phyloP scores from a whole-genome alignment of 2,113 vertebrate species.

The Chlorocebus sabaeus region DNA sequence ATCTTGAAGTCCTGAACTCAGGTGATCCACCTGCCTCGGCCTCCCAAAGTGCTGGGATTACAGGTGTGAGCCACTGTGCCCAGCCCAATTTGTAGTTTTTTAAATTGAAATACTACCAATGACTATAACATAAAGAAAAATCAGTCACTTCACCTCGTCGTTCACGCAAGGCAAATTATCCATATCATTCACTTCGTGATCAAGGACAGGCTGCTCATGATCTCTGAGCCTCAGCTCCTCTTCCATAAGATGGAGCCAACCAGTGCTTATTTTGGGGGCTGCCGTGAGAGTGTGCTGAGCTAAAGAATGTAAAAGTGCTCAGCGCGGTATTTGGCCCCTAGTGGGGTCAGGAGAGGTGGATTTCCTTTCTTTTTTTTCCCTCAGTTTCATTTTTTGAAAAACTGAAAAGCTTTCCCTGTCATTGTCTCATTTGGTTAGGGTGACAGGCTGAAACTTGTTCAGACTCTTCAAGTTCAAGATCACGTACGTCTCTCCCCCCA shows the following conservation, averaged over 20 bases:
- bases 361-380: not conserved
- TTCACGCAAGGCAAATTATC: not conserved
- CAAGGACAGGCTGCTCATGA: not conserved
- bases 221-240: not conserved
- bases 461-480: not conserved
- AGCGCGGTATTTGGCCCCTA: fast-evolving
- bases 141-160: not conserved
- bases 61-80: no score
- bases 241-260: not conserved
- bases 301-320: not conserved
- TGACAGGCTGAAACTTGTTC: not conserved
- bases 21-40: no score
- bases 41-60: no score
- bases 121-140: not conserved
- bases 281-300: not conserved
- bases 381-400: not conserved
- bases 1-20: no score
- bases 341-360: not conserved
- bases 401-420: not conserved
- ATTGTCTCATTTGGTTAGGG: not conserved
- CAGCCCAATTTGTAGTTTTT: not conserved
- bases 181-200: not conserved
- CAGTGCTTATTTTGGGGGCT: not conserved
- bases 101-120: not conserved
- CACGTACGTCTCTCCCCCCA: not conserved